A percentile compares a stretch with the other conserved stretches of the same genome.
Conservation (phyloP, 2,888 invertebrate genomes). For the Alloplasta piceator region DNA sequence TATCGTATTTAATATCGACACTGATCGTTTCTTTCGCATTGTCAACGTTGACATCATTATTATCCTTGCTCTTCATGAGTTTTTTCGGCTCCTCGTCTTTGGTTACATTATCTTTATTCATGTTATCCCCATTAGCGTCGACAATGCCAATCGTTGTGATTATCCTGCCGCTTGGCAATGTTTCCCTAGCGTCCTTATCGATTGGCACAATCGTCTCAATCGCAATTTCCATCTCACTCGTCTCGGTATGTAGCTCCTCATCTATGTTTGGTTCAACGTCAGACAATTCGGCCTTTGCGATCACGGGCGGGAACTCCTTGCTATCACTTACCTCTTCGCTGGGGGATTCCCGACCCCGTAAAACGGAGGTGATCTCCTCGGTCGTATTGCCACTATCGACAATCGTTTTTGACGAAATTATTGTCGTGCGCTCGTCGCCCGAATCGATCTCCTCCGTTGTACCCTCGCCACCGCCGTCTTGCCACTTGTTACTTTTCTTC, state of each 20-base stretch:
- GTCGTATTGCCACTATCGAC: slow-evolving; percentile 69
- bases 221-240: slow-evolving; percentile 63
- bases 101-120: slow-evolving; percentile 16
- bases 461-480: slow-evolving; percentile 77
- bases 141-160: slow-evolving; percentile 42
- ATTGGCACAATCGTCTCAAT: slow-evolving; percentile 62
- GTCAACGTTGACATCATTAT: slow-evolving; percentile 34
- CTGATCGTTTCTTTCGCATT: no score
- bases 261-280: slow-evolving; percentile 83
- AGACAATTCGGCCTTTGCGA: slow-evolving; percentile 82
- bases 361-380: slow-evolving; percentile 79
- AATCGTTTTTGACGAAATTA: slow-evolving; percentile 70
- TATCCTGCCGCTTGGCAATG: slow-evolving; percentile 42
- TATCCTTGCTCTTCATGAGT: slow-evolving; percentile 22
- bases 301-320: slow-evolving; percentile 83
- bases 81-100: slow-evolving; percentile 50
- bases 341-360: slow-evolving; percentile 80
- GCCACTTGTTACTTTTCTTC: slow-evolving; percentile 80
- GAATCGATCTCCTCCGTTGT: slow-evolving; percentile 81
- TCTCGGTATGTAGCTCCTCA: slow-evolving; percentile 74
- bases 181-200: slow-evolving; percentile 20
- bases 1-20: no score
- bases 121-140: slow-evolving; percentile 33
- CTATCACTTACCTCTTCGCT: slow-evolving; percentile 83
- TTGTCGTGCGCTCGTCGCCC: slow-evolving; percentile 79